Evolutionary conservation across 2,797 vertebrate genomes (phyloP).

Genomic region (Austrolebias charrua): DNA sequence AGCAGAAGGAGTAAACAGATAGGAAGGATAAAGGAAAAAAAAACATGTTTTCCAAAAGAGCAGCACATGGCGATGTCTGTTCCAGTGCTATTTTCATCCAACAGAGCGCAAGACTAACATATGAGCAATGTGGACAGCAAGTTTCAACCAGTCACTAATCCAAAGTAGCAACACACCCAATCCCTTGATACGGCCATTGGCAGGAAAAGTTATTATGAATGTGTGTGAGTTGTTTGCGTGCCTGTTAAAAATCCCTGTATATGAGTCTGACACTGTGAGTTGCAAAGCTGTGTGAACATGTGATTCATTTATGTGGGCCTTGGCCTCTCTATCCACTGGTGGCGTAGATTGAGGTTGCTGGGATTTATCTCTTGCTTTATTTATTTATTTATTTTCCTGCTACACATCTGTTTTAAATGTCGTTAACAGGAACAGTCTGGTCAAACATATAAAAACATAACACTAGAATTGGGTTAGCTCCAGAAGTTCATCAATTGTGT

Average conservation of each 20-base stretch:
- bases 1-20: slow-evolving; percentile 61
- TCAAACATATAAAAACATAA: not conserved
- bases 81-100: slow-evolving; percentile 51
- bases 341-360: slow-evolving; percentile 8
- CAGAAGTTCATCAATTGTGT: too few relatives aligned
- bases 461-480: too few relatives aligned
- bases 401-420: slow-evolving; percentile 8
- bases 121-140: slow-evolving; percentile 42
- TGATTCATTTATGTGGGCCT: slow-evolving; percentile 41
- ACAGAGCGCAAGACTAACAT: slow-evolving; percentile 51
- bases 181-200: slow-evolving; percentile 50
- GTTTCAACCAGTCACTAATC: slow-evolving; percentile 47
- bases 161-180: slow-evolving; percentile 55
- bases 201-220: slow-evolving; percentile 24
- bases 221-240: not conserved
- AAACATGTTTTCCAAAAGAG: slow-evolving; percentile 34
- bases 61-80: slow-evolving; percentile 42
- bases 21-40: slow-evolving; percentile 26
- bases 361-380: slow-evolving; percentile 26
- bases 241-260: slow-evolving; percentile 2
- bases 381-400: slow-evolving; percentile 12
- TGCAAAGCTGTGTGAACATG: slow-evolving; percentile 13
- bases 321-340: slow-evolving; percentile 3
- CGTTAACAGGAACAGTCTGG: not conserved
- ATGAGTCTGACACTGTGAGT: slow-evolving; percentile 19